Percentiles rank a stretch among this genome's conserved stretches.
Evolutionary conservation across 2,797 vertebrate genomes (phyloP).

Genomic region (Leucoraja ocellata): DNA sequence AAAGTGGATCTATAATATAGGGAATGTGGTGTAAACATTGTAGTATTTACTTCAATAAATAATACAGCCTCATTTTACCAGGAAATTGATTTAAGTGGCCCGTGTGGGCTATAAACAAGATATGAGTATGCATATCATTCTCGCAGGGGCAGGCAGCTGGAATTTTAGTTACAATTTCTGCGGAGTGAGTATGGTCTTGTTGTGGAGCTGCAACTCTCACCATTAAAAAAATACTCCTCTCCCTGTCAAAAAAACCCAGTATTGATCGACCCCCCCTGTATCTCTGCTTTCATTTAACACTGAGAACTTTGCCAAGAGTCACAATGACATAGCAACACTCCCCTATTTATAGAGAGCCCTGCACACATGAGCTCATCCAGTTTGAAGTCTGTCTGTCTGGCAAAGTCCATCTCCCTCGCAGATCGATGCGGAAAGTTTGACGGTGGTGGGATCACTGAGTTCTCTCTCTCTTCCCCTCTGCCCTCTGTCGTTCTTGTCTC

Average conservation of each 20-base stretch:
- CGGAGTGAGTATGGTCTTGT: not conserved
- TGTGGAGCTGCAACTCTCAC: not conserved
- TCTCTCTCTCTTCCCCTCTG: not conserved
- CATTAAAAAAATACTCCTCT: not conserved
- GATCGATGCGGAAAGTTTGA: conserved; percentile 27
- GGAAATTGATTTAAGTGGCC: not conserved
- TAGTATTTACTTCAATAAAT: conserved; percentile 23
- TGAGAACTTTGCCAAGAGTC: conserved; percentile 21
- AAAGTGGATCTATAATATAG: not conserved
- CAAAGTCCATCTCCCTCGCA: not conserved
- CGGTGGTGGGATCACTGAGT: not conserved
- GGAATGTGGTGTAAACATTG: not conserved
- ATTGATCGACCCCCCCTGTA: not conserved
- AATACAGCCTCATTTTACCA: not conserved
- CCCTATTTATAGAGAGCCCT: conserved; percentile 20
- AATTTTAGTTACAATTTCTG: not conserved
- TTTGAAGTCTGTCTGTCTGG: conserved; percentile 33
- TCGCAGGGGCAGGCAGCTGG: not conserved
- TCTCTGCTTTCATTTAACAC: conserved; percentile 16
- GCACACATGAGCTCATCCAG: conserved; percentile 12
- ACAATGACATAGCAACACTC: not conserved
- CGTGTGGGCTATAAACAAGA: not conserved
- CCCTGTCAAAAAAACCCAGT: not conserved
- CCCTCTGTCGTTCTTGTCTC: too few species aligned
- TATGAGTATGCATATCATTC: not conserved